These are phyloP conservation scores for Mayetiola destructor DNA, from an alignment of 2,888 invertebrate genomes.

Conservation along the genomic window DNA sequence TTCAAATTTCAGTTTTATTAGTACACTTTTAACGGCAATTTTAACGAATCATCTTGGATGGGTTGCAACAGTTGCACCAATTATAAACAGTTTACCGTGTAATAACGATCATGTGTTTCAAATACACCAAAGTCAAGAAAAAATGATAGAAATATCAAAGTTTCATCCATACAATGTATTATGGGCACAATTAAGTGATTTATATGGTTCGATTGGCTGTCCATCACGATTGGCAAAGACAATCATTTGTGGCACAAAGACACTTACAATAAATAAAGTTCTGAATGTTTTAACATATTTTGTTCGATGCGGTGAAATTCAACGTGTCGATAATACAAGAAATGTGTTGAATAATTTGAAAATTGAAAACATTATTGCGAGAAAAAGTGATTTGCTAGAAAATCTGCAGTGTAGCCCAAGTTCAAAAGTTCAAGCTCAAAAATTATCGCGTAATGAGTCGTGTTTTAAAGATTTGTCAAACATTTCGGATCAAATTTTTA, in stretches of 20 bases:
- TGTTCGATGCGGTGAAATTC: conserved; percentile 62
- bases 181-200: conserved; percentile 78
- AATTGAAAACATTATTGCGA: not conserved
- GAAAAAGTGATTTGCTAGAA: too few relatives aligned
- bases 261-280: conserved; percentile 53
- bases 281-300: conserved; percentile 74
- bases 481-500: too few relatives aligned
- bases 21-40: conserved; percentile 74
- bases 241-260: conserved; percentile 53
- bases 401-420: too few relatives aligned
- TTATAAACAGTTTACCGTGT: conserved; percentile 23
- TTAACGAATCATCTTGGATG: conserved; percentile 83
- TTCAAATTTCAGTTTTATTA: conserved; percentile 56
- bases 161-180: conserved; percentile 71
- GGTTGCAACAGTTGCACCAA: conserved; percentile 58
- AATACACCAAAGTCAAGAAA: conserved; percentile 32
- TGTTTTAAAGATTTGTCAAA: conserved; percentile 30
- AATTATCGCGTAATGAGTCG: conserved; percentile 28
- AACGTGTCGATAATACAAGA: conserved; percentile 38
- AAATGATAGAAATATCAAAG: conserved; percentile 42
- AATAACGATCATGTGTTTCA: conserved; percentile 29
- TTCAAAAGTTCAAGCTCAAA: conserved; percentile 12
- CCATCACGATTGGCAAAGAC: conserved; percentile 66
- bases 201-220: conserved; percentile 71
- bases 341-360: conserved; percentile 30